Conservation (phyloP, 2,113 vertebrate species). For the Pithys albifrons region DNA sequence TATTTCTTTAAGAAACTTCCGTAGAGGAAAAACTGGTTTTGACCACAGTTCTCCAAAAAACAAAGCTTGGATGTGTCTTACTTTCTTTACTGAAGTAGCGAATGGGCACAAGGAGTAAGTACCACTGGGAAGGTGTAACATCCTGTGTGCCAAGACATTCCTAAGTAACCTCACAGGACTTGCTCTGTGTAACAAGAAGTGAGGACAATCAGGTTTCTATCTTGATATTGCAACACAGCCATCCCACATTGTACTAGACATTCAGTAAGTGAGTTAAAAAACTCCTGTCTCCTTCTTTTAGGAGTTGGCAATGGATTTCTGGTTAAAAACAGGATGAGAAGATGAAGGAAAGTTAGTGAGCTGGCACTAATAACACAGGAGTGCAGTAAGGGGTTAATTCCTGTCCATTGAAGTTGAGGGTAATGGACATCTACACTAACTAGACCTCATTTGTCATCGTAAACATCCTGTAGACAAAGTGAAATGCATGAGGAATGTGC, state of each 20-base stretch:
- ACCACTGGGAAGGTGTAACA: accelerated
- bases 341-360: neutral
- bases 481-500: neutral
- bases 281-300: neutral
- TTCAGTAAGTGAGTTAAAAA: neutral
- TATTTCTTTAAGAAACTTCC: neutral
- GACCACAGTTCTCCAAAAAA: neutral
- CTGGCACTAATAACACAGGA: neutral
- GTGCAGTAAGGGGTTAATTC: neutral
- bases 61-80: neutral
- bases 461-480: neutral
- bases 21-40: neutral
- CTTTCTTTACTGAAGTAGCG: neutral
- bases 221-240: neutral
- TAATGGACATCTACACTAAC: neutral
- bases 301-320: neutral
- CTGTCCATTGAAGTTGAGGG: neutral
- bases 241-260: neutral
- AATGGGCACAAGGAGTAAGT: neutral
- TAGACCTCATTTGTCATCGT: neutral
- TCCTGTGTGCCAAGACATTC: neutral
- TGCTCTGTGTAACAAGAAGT: neutral
- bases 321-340: neutral
- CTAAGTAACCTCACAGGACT: neutral
- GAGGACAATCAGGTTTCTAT: neutral